These are phyloP conservation scores for Bubalus kerabau DNA, from an alignment of 2,113 vertebrate genomes.

Conservation along the genomic window DNA sequence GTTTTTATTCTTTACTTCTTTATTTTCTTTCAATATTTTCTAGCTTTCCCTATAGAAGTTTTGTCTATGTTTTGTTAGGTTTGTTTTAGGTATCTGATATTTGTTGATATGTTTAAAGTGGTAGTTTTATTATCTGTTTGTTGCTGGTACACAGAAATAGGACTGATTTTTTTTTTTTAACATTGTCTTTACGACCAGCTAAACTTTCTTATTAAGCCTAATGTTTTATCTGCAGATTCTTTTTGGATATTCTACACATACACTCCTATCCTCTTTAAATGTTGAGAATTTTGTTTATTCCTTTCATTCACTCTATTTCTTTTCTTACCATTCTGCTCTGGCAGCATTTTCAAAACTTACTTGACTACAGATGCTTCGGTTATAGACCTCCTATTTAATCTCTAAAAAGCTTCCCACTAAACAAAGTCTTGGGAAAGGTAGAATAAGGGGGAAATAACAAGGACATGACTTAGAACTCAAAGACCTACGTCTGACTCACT, in stretches of 20 bases:
- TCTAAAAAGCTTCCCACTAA: neutral
- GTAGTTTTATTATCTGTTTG: neutral
- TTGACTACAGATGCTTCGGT: neutral
- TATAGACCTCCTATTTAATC: neutral
- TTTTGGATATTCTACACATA: neutral
- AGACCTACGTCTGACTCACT: neutral
- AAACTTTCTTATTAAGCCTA: neutral
- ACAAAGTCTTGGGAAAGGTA: neutral
- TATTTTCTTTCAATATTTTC: slow-evolving; percentile 2
- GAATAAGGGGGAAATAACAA: neutral
- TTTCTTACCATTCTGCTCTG: neutral
- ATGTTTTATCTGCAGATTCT: neutral
- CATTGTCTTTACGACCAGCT: neutral
- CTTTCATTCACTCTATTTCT: neutral
- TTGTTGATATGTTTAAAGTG: slow-evolving; percentile 16
- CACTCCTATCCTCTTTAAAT: neutral
- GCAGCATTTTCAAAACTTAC: neutral
- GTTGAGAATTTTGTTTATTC: neutral
- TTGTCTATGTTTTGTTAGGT: neutral
- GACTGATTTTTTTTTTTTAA: neutral
- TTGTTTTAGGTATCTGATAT: neutral
- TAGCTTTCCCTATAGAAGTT: neutral
- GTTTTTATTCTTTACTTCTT: neutral
- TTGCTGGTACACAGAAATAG: neutral
- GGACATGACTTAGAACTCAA: neutral